A percentile compares a stretch with the other conserved stretches of the same genome.
Conservation (phyloP, 1,140 invertebrate species). For the Pinna nobilis region DNA sequence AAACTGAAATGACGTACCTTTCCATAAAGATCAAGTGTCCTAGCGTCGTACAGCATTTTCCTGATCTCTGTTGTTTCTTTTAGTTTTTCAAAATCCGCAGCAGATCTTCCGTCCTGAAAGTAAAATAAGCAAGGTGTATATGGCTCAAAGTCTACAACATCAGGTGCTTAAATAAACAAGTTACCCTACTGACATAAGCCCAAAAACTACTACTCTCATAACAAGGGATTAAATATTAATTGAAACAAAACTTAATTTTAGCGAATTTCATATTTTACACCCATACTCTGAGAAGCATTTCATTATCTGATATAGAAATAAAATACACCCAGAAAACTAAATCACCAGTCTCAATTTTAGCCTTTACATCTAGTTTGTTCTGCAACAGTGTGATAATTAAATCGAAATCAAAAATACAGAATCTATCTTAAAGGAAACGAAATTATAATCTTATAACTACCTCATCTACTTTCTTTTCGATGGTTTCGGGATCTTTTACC, state of each 20-base stretch:
- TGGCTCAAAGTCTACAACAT: not conserved
- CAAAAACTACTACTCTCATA: not conserved
- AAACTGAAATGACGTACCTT: conserved; percentile 46
- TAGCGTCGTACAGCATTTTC: conserved; percentile 63
- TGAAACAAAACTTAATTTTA: not conserved
- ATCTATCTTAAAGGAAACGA: conserved; percentile 2
- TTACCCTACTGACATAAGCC: not conserved
- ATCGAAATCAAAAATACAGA: not conserved
- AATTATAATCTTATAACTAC: conserved; percentile 35
- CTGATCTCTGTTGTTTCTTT: conserved; percentile 43
- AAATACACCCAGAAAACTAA: not conserved
- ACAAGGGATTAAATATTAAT: not conserved
- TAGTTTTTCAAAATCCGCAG: conserved; percentile 55
- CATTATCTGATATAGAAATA: not conserved
- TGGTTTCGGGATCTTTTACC: conserved; percentile 57
- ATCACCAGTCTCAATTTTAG: not conserved
- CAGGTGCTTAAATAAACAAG: not conserved
- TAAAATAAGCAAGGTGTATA: not conserved
- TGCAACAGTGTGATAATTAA: not conserved
- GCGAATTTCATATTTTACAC: too few species aligned
- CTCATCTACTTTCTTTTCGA: conserved; percentile 63
- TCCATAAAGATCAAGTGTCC: conserved; percentile 59
- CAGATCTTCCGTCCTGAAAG: conserved; percentile 56
- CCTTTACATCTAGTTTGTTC: not conserved
- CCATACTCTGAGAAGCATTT: too few species aligned